Evolutionary conservation across 2,888 invertebrate genomes (phyloP).

Genomic region (Halocaridina rubra): DNA sequence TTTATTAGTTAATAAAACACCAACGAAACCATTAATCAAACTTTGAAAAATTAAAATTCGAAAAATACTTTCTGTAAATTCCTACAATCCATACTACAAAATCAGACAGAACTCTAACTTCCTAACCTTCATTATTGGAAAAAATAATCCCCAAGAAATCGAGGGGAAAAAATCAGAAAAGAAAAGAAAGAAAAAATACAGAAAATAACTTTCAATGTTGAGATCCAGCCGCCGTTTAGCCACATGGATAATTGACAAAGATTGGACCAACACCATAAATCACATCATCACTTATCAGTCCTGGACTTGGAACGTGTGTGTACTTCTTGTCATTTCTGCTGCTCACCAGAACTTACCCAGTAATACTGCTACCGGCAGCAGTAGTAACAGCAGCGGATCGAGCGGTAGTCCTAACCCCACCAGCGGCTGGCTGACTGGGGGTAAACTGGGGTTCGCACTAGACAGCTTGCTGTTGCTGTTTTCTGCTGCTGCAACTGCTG

Average conservation of each 20-base stretch:
- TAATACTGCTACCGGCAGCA: background rate
- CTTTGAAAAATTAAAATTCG: too few relatives aligned
- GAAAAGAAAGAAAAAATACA: too few relatives aligned
- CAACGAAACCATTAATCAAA: too few relatives aligned
- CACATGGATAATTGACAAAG: background rate
- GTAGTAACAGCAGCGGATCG: background rate
- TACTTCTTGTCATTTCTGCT: conserved; percentile 21
- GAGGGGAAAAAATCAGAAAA: too few relatives aligned
- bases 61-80: too few relatives aligned
- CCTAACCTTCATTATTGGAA: too few relatives aligned
- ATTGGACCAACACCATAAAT: conserved; percentile 1
- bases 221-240: background rate
- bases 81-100: too few relatives aligned
- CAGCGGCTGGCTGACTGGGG: background rate
- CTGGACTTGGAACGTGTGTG: conserved; percentile 37
- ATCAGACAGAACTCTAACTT: too few relatives aligned
- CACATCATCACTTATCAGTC: background rate
- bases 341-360: conserved; percentile 11
- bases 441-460: too few relatives aligned
- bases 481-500: background rate
- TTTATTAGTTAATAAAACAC: too few relatives aligned
- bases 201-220: conserved; percentile 40
- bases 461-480: background rate
- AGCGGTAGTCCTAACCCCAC: background rate
- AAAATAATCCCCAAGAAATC: too few relatives aligned